Evolutionary conservation across 2,888 invertebrate genomes (phyloP), one percentile per base, ranked within the genome.

Genomic region (Germaria angustata): DNA sequence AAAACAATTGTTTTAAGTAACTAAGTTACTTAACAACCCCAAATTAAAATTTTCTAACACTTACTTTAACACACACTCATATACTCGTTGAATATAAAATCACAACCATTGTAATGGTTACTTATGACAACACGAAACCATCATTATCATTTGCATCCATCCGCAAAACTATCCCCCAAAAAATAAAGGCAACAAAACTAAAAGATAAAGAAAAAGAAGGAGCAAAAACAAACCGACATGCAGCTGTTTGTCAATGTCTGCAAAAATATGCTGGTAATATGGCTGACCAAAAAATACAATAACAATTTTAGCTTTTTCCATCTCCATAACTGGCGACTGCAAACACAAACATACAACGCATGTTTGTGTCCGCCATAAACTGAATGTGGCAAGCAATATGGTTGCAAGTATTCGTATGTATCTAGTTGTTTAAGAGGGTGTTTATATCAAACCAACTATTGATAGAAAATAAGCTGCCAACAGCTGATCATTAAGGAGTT

Each of bases 221-320:
- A 32, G 17, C 34, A 57, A 51, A 44, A 46, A 28, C n/a, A 11
- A 11, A 57, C 41, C 15, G n/a, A n/a, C n/a, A n/a, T 65, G 46
- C 39, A 55, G 44, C 32, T 79, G 71, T 82, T 79, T 82, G 75
- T 24, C 71, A 71, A 71, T 66, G 82, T 72, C 82, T 75, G 65
- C 71, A 9, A 79, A 66, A 82, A 79, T 75, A 79, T 82, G 82
- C 79, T 79, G 82, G 82, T 76, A 82, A 82, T 71, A 82, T 82
- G 82, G 82, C 79, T 82, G 82, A 79, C 79, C 82, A 82, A 66
- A 69, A 66, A 61, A 59, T 79, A 76, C 75, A 79, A 79, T 55
- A 82, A 76, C 69, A 82, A 75, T 73, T 75, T 82, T 61, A 68
- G 75, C 65, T 82, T 82, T 75, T 73, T 7, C 28, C 71, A 76